Evolutionary conservation across 2,888 invertebrate species (phyloP).

Genomic region (Limenitis camilla): DNA sequence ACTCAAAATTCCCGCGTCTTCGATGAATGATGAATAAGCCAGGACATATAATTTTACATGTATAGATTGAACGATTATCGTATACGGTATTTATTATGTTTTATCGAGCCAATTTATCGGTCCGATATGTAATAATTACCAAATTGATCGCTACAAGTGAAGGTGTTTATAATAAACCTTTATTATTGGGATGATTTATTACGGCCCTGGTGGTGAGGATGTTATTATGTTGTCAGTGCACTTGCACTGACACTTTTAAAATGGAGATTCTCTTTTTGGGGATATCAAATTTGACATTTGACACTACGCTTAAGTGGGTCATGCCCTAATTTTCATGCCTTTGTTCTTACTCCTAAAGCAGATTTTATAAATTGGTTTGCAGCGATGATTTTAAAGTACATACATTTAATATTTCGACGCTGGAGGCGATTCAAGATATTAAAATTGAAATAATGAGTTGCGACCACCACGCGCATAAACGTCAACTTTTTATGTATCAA

Average conservation of each 20-base stretch:
- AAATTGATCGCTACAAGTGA: conserved; percentile 17
- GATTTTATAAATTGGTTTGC: too few species aligned
- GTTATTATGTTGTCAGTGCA: conserved; percentile 5
- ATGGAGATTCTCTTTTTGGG: not conserved
- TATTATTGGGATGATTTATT: conserved; percentile 6
- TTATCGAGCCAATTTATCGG: conserved; percentile 20
- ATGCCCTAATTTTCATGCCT: not conserved
- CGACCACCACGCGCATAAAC: too few species aligned
- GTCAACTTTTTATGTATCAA: too few species aligned
- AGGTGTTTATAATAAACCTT: conserved; percentile 2
- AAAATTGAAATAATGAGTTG: too few species aligned
- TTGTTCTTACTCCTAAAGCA: too few species aligned
- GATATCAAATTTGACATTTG: conserved; percentile 5
- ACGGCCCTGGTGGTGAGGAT: not conserved
- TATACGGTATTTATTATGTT: conserved; percentile 20
- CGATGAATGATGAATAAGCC: conserved; percentile 35
- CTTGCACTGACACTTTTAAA: not conserved
- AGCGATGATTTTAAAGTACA: too few species aligned
- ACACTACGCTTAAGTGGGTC: conserved; percentile 2
- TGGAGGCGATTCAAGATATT: too few species aligned
- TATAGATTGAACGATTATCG: conserved; percentile 25
- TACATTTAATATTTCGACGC: too few species aligned
- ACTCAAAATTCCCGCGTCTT: conserved; percentile 35
- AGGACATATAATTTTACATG: conserved; percentile 23
- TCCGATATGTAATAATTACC: conserved; percentile 23